Evolutionary conservation across 2,113 vertebrate genomes (phyloP), one percentile per base, ranked within the genome.

Genomic region (Daubentonia madagascariensis): DNA sequence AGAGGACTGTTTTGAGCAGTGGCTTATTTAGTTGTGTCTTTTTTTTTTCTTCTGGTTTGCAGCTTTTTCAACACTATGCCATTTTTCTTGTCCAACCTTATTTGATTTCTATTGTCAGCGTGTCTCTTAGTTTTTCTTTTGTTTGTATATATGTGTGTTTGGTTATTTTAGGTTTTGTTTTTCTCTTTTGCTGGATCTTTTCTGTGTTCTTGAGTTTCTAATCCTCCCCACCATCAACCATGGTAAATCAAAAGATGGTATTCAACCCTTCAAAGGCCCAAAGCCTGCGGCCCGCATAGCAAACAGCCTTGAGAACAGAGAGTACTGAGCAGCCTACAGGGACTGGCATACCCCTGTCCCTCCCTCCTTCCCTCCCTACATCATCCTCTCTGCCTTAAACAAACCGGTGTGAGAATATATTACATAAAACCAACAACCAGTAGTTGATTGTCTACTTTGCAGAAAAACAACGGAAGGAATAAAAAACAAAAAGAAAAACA

Each of bases 211-310:
- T 98, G 80, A 97, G 97, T 99, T 98, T 98, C 96, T 85, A 97
- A 73, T 98, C 98, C 94, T 98, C 97, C 96, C 84, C 50, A 48
- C 98, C 99, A 99, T 99, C 98, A 97, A 98, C 98, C 99, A 99
- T 99, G 98, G 99, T 99, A 99, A 99, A 99, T 99, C 99, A 99
- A 99, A 99, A 99, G 99, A 99, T 99, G 99, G 99, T 99, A 99
- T 99, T 99, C 99, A 99, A 99, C 99, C 99, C 99, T 99, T 99
- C 99, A 99, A 99, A 99, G 99, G 99, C 99, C 99, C 99, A 98
- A 99, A 99, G 99, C 99, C 99, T 99, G 99, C 99, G 99, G 99
- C 99, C 99, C 99, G 98, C 99, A 99, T 98, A 98, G 99, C 99
- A 99, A 99, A 99, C 99, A 99, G 99, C 99, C 99, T 99, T 99